Conservation (phyloP, 2,113 vertebrate genomes). For the Verasper variegatus region DNA sequence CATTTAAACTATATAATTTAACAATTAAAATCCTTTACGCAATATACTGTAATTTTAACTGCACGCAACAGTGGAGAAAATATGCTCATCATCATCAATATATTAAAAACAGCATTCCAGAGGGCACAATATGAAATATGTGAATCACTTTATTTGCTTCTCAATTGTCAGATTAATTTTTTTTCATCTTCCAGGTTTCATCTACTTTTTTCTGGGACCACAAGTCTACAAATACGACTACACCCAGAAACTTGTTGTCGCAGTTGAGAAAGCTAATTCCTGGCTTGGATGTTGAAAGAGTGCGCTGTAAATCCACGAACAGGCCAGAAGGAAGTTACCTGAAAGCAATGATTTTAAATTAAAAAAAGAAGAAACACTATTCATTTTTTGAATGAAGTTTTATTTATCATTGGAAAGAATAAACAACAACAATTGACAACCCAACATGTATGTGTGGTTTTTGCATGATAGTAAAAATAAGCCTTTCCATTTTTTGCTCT, state of each 20-base stretch:
- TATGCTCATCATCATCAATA: constrained; percentile 24
- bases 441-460: not conserved
- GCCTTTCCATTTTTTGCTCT: not conserved
- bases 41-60: constrained; percentile 33
- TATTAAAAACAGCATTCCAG: not conserved
- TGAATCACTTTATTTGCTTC: not conserved
- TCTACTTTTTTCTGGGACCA: constrained; percentile 81
- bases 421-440: constrained; percentile 37
- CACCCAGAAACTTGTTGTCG: constrained; percentile 65
- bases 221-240: constrained; percentile 77
- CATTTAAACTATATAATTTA: constrained; percentile 52
- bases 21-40: constrained; percentile 12
- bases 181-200: constrained; percentile 66
- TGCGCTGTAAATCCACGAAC: not conserved
- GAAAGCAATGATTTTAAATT: constrained; percentile 16
- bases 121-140: constrained; percentile 1
- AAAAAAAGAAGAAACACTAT: constrained; percentile 18
- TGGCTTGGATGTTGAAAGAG: constrained; percentile 81
- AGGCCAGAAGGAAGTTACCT: not conserved
- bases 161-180: constrained; percentile 5
- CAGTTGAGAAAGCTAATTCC: constrained; percentile 76
- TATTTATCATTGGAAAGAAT: constrained; percentile 46
- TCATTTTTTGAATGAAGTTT: not conserved
- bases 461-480: not conserved
- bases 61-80: constrained; percentile 9